phyloP scores from a whole-genome alignment of 2,113 vertebrate genomes.

The Todiramphus chloris region DNA sequence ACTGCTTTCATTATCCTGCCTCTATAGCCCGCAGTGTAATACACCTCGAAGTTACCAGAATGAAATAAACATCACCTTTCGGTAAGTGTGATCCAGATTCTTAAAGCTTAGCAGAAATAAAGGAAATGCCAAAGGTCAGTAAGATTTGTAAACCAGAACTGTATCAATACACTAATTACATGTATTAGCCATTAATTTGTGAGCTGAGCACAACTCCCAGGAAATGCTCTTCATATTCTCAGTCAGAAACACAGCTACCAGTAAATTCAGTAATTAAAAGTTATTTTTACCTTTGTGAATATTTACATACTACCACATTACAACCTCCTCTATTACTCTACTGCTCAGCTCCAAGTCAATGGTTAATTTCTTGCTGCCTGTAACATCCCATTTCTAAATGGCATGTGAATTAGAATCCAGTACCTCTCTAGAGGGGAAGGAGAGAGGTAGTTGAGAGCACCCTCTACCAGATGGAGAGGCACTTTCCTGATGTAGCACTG shows the following conservation, averaged over 20 bases:
- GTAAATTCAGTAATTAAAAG: not conserved
- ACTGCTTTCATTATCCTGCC: not conserved
- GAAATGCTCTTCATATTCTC: not conserved
- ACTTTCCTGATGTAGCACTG: not conserved
- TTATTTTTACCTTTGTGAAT: not conserved
- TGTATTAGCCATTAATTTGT: not conserved
- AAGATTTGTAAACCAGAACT: not conserved
- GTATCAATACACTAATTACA: not conserved
- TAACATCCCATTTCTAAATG: not conserved
- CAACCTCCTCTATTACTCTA: not conserved
- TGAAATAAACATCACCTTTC: not conserved
- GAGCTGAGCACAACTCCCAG: not conserved
- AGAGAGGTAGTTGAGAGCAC: not conserved
- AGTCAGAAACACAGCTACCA: not conserved
- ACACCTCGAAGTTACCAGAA: not conserved
- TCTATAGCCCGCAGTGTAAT: not conserved
- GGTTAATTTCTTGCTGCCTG: not conserved
- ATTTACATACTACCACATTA: not conserved
- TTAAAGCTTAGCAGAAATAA: not conserved
- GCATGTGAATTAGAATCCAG: not conserved
- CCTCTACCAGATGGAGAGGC: slow-evolving; percentile 19
- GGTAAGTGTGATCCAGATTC: not conserved
- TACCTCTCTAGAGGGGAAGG: not conserved
- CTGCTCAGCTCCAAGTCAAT: not conserved
- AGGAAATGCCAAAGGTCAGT: not conserved